A percentile compares a stretch with the other conserved stretches of the same genome.
phyloP scores from a whole-genome alignment of 2,113 vertebrate species.

The Dasyornis broadbenti region DNA sequence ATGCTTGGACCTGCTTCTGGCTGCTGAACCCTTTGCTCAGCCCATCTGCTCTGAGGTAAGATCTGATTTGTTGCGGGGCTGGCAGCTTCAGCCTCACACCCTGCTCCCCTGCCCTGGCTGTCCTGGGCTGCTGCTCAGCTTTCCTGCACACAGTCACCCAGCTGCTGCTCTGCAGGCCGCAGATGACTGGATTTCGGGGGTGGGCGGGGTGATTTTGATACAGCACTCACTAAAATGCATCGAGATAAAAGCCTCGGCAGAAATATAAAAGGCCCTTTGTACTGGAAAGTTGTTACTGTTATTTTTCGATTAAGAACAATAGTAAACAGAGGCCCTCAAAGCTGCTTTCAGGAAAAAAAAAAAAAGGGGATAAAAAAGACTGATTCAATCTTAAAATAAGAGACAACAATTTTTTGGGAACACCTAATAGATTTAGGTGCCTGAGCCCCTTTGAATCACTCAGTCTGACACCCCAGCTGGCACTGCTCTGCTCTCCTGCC shows the following conservation, averaged over 20 bases:
- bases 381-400: background rate
- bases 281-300: background rate
- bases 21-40: background rate
- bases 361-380: background rate
- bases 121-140: conserved; percentile 20
- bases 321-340: conserved; percentile 21
- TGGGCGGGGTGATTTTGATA: background rate
- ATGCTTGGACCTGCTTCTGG: background rate
- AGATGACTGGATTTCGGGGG: background rate
- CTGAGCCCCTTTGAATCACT: background rate
- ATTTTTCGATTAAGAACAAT: conserved; percentile 24
- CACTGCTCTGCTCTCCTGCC: background rate
- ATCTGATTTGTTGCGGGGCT: background rate
- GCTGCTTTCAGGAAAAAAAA: background rate
- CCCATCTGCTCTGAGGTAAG: background rate
- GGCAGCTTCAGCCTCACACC: background rate
- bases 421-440: background rate
- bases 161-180: background rate
- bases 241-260: conserved; percentile 40
- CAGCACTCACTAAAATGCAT: background rate
- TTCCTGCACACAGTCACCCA: background rate
- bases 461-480: conserved; percentile 41
- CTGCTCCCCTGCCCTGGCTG: background rate
- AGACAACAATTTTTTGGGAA: background rate
- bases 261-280: conserved; percentile 37